These are phyloP conservation scores for Rhea americana DNA, from an alignment of 2,113 vertebrate species.

Conservation along the genomic window DNA sequence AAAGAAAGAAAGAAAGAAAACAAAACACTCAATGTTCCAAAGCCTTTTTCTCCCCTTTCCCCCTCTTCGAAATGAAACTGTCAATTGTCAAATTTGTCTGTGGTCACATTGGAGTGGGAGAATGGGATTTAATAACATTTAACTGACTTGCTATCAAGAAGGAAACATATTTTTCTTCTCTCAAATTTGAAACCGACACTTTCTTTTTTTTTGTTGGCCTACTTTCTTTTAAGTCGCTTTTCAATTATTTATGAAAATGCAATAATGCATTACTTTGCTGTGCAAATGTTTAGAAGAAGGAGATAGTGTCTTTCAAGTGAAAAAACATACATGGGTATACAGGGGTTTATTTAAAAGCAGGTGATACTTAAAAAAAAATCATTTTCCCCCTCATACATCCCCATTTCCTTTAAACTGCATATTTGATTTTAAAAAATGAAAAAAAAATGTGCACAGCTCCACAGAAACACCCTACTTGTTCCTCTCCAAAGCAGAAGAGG, in stretches of 20 bases:
- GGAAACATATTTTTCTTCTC: conserved; percentile 63
- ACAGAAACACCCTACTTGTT: conserved; percentile 10
- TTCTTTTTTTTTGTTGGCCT: conserved; percentile 65
- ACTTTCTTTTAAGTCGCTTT: conserved; percentile 78
- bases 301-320: conserved; percentile 60
- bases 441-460: conserved; percentile 8
- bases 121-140: conserved; percentile 67
- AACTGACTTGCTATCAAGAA: conserved; percentile 72
- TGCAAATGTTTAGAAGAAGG: conserved; percentile 68
- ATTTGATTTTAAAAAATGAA: neutral
- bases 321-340: conserved; percentile 39
- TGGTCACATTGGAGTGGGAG: conserved; percentile 47
- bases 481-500: neutral
- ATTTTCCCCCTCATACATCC: neutral
- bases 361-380: conserved; percentile 33
- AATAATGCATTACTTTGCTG: conserved; percentile 77
- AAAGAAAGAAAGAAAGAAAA: neutral
- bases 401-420: conserved; percentile 19
- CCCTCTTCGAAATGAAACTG: conserved; percentile 34
- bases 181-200: conserved; percentile 64
- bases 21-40: neutral
- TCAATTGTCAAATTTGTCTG: conserved; percentile 49
- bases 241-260: conserved; percentile 82
- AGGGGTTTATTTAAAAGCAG: conserved; percentile 52
- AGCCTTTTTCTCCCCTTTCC: neutral